Evolutionary conservation across 2,888 invertebrate genomes (phyloP).

Genomic region (Lissonota sp.): DNA sequence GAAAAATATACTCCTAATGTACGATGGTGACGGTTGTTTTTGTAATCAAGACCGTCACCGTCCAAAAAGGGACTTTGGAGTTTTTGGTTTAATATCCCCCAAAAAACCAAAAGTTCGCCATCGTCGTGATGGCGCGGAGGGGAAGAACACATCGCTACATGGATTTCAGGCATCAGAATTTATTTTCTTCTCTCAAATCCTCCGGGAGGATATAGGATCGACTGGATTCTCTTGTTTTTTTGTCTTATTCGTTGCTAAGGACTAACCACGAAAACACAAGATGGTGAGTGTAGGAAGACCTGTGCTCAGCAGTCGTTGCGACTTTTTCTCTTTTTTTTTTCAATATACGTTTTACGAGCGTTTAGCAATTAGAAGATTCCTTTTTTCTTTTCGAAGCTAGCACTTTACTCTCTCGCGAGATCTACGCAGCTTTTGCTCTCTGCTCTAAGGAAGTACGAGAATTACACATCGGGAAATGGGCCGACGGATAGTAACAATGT

Average conservation of each 20-base stretch:
- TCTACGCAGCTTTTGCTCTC: constrained; percentile 39
- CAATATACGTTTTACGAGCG: constrained; percentile 16
- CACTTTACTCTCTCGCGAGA: constrained; percentile 28
- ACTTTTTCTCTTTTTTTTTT: constrained; percentile 35
- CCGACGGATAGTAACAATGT: constrained; percentile 24
- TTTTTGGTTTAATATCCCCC: constrained; percentile 15
- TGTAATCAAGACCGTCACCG: constrained; percentile 12
- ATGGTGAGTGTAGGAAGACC: constrained; percentile 53
- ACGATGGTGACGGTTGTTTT: constrained; percentile 29
- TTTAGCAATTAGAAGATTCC: constrained; percentile 13
- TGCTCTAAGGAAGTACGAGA: constrained; percentile 46
- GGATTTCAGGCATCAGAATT: neutral
- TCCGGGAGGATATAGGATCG: constrained; percentile 20
- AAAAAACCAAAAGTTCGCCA: constrained; percentile 3
- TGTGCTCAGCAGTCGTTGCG: constrained; percentile 52
- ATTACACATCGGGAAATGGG: constrained; percentile 35
- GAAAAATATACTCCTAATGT: constrained; percentile 60
- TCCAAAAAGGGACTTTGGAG: constrained; percentile 28
- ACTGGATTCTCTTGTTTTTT: neutral
- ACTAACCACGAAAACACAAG: constrained; percentile 25
- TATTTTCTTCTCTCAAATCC: neutral
- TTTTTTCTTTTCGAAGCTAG: constrained; percentile 1
- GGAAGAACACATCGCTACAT: constrained; percentile 29
- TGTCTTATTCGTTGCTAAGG: neutral
- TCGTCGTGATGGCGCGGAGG: too few relatives aligned